Evolutionary conservation across 1,140 invertebrate species (phyloP).

Genomic region (Drosophila varians): DNA sequence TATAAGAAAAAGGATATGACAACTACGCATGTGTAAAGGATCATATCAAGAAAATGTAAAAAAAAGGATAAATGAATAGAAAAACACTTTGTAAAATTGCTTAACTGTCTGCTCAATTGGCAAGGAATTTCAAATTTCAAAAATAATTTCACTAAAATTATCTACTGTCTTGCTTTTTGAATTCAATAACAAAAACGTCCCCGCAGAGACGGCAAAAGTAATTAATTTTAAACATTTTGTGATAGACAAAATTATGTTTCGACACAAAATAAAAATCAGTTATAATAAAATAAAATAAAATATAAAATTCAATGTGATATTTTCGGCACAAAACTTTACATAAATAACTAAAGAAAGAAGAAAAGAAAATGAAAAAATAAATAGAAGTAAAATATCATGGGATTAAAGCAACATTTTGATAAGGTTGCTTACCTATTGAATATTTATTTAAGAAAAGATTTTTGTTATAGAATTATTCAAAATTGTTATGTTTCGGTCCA

Average conservation of each 20-base stretch:
- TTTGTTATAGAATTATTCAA: conserved; percentile 63
- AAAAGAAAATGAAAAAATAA: conserved; percentile 13
- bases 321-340: conserved; percentile 82
- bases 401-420: conserved; percentile 42
- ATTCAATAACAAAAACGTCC: conserved; percentile 46
- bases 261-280: conserved; percentile 47
- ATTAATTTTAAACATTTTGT: conserved; percentile 83
- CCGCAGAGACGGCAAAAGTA: conserved; percentile 53
- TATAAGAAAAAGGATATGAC: conserved; percentile 25
- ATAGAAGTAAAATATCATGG: conserved; percentile 28
- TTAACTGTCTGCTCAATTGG: conserved; percentile 33
- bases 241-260: conserved; percentile 80
- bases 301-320: conserved; percentile 79
- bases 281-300: conserved; percentile 50
- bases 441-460: conserved; percentile 53
- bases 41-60: conserved; percentile 62
- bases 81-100: conserved; percentile 30
- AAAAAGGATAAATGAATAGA: conserved; percentile 18
- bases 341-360: conserved; percentile 37
- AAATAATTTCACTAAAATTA: conserved; percentile 22
- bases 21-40: conserved; percentile 24
- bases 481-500: conserved; percentile 81
- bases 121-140: conserved; percentile 22
- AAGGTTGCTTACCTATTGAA: conserved; percentile 25
- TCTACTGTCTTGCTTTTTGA: conserved; percentile 25